Base-by-base conservation (phyloP, 2,797 vertebrate genomes). In the Chloroceryle amazona region DNA sequence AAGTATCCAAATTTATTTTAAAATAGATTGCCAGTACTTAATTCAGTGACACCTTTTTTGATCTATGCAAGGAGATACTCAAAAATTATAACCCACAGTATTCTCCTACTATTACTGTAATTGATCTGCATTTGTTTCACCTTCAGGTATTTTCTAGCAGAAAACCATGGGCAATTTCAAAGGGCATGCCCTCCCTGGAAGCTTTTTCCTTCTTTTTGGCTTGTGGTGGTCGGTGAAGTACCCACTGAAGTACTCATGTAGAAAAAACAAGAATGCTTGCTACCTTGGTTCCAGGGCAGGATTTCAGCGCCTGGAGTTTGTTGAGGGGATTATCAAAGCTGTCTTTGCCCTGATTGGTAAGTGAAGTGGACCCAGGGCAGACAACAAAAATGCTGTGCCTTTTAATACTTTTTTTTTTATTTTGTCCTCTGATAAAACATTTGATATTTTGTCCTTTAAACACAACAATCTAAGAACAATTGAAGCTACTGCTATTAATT, bases 141-240 rank as follows among this genome's bases (percentile, higher is more conserved):
- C 41, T 71, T 14, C 93, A 92, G 96, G 55, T 97, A 37, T 90
- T 92, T 74, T 72, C 75, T 89, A 35, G 47, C 85, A 95, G 91
- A 35, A 79, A 89, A 89, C 74, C 84, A 99, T 99, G 98, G 99
- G 98, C 46, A 99, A 98, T 98, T 99, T 99, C 96, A 98, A 98
- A 98, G 99, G 99, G 22, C 99, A 99, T 21, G 98, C 98, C 2
- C 97, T 99, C 18, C 99, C 99, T 31, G 99, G 99, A 35, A 98
- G 97, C 90, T 99, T 99, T 94, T 99, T 99, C 91, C 92, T 99
- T 55, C 81, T 99, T 4, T 97, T 98, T 14, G 99, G 99, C 49
- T 93, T 99, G 55, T 99, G 99, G 99, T 99, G 99, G 99, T 98
- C 98, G 3, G 98, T 97, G 74, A 99, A 99, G 86, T 98, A 97